A percentile compares a stretch with the other conserved stretches of the same genome.
These are phyloP conservation scores for Colius striatus DNA, from an alignment of 2,113 vertebrate genomes.

Conservation along the genomic window DNA sequence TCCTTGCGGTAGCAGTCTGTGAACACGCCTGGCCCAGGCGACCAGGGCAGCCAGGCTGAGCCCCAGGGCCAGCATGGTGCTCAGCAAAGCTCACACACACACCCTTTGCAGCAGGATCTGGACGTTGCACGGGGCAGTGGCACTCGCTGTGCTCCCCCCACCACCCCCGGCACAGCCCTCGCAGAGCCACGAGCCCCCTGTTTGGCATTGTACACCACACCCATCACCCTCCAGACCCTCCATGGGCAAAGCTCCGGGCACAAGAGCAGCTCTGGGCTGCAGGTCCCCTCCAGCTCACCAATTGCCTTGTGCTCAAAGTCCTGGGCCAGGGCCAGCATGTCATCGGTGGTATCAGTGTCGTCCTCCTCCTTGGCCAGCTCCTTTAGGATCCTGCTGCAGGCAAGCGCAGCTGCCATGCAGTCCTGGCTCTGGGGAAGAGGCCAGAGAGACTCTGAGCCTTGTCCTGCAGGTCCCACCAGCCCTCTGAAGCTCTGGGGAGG, in stretches of 20 bases:
- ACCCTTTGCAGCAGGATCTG: background rate
- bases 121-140: rapidly evolving
- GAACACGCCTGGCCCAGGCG: constrained; percentile 79
- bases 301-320: constrained; percentile 88
- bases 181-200: rapidly evolving
- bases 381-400: constrained; percentile 93
- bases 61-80: background rate
- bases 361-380: constrained; percentile 85
- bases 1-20: constrained; percentile 87
- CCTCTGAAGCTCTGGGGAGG: background rate
- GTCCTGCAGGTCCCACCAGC: background rate
- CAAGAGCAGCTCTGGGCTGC: background rate
- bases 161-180: rapidly evolving
- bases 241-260: background rate
- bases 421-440: constrained; percentile 78
- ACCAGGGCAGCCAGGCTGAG: background rate
- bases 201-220: background rate
- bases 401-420: constrained; percentile 85
- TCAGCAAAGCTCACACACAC: background rate
- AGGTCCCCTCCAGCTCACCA: constrained; percentile 65
- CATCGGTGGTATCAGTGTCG: constrained; percentile 81
- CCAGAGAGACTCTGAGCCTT: background rate
- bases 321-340: constrained; percentile 83
- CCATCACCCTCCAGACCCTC: no score
- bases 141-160: background rate